Evolutionary conservation across 2,113 vertebrate species (phyloP), one percentile per base, ranked within the genome.

Genomic region (Dryoscopus gambensis): DNA sequence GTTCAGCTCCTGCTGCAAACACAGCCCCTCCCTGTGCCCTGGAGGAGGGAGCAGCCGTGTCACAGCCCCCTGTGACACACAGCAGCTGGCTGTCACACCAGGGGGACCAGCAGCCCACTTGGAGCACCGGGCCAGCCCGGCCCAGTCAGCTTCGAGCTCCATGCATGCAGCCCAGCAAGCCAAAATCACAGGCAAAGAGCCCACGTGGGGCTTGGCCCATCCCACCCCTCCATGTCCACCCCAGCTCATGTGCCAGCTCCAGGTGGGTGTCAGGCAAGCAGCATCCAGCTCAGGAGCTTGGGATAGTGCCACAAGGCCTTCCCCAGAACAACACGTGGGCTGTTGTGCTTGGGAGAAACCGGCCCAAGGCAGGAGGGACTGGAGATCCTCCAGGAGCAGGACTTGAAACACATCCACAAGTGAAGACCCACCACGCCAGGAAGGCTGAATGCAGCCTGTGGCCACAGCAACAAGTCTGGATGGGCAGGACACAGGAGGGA

Each of bases 261-360:
- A 28, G 39, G 31, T 50, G 30, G 78, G 37, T 35, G 47, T 60
- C 63, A 71, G 67, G 9, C 18, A 65, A 50, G 30, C 27, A 90
- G 44, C 56, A 33, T 7, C 39, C 63, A 70, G 46, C 30, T 83
- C 69, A 60, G 63, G 35, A 81, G 19, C 7, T 4, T 21, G 44
- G 37, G 15, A 52, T 6, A 19, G 46, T 64, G 31, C 10, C 37
- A 31, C 70, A 56, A 37, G 28, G 39, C 24, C 62, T 62, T 20
- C n/a, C 30, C 40, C 1, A 0, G 31, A 31, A 22, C 20, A 78
- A 7, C 52, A 60, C 0, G 0, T 11, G 47, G 42, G 62, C 31
- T 28, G 12, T 2, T 19, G 28, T 11, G 33, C 33, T 49, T 27
- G 44, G 31, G 47, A 84, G 49, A 40, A 68, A 24, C 28, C 19